Evolutionary conservation across 2,888 invertebrate species (phyloP).

Genomic region (Cordilura impudica): DNA sequence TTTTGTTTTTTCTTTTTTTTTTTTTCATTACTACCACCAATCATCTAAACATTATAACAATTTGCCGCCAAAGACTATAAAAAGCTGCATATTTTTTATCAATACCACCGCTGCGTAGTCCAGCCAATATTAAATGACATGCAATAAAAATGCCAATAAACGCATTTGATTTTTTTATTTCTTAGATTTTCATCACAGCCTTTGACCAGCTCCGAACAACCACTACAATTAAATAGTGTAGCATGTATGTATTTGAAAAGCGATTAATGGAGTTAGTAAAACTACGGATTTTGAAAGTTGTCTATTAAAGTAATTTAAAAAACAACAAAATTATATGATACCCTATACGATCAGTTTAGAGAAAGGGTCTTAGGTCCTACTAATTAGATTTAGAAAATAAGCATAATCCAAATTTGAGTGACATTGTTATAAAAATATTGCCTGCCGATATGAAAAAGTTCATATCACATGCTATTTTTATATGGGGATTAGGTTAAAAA

Average conservation of each 20-base stretch:
- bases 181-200: not conserved
- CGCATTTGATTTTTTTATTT: slow-evolving; percentile 52
- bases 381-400: too few relatives aligned
- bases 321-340: too few relatives aligned
- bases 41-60: slow-evolving; percentile 60
- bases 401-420: too few relatives aligned
- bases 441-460: too few relatives aligned
- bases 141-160: slow-evolving; percentile 61
- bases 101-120: slow-evolving; percentile 52
- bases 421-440: too few relatives aligned
- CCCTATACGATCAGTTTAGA: too few relatives aligned
- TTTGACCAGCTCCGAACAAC: not conserved
- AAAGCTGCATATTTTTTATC: slow-evolving; percentile 53
- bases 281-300: too few relatives aligned
- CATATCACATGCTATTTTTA: too few relatives aligned
- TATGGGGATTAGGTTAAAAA: too few relatives aligned
- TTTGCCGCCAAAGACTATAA: slow-evolving; percentile 59
- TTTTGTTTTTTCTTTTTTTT: slow-evolving; percentile 10
- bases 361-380: too few relatives aligned
- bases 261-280: not conserved
- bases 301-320: too few relatives aligned
- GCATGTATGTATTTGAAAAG: not conserved
- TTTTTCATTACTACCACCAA: slow-evolving; percentile 29
- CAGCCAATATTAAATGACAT: slow-evolving; percentile 60
- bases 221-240: not conserved